A percentile compares a stretch with the other conserved stretches of the same genome.
These are phyloP conservation scores for Sitobion miscanthi DNA, from an alignment of 1,140 invertebrate genomes.

Conservation along the genomic window DNA sequence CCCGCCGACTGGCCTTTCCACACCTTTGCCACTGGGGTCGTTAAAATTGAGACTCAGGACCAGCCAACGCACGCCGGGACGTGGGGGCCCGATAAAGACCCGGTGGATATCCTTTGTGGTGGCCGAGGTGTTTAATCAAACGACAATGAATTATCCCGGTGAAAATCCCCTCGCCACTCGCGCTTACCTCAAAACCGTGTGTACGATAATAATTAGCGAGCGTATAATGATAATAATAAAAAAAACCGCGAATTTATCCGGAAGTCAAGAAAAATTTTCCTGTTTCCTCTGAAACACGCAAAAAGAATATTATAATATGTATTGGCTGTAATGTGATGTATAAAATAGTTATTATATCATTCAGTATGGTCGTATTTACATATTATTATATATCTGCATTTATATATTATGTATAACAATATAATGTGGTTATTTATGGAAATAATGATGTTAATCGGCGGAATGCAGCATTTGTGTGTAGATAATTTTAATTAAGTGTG, in stretches of 20 bases:
- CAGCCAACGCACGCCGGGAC: background rate
- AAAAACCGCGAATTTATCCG: background rate
- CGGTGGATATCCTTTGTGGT: background rate
- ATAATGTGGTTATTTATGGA: conserved; percentile 22
- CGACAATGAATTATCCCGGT: conserved; percentile 33
- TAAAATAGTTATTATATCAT: background rate
- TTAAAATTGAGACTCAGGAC: conserved; percentile 22
- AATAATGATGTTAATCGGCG: conserved; percentile 37
- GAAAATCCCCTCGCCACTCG: background rate
- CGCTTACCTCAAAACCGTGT: background rate
- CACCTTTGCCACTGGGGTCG: background rate
- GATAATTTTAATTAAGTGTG: conserved; percentile 33
- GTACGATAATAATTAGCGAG: background rate
- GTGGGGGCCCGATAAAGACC: background rate
- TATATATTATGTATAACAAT: background rate
- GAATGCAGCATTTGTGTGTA: conserved; percentile 3
- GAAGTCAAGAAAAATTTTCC: background rate
- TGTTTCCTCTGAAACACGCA: background rate
- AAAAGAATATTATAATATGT: background rate
- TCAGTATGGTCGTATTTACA: too few relatives aligned
- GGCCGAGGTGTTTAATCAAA: conserved; percentile 21
- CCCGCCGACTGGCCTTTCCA: background rate
- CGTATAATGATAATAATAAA: background rate
- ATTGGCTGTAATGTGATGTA: background rate
- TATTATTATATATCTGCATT: background rate